Evolutionary conservation across 2,888 invertebrate species (phyloP).

Genomic region (Drosophila infuscata): DNA sequence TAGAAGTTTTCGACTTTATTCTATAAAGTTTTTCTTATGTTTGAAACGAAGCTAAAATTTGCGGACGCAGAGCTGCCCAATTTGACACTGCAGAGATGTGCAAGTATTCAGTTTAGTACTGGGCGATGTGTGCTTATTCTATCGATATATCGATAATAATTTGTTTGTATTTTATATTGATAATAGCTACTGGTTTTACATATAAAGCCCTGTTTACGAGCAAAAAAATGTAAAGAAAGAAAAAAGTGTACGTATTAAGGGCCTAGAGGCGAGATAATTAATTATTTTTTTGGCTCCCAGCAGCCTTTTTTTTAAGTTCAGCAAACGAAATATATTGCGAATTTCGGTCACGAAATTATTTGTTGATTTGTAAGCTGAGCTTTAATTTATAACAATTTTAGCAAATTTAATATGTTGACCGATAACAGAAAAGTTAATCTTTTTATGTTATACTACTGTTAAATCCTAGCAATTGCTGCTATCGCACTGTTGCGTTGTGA

Average conservation of each 20-base stretch:
- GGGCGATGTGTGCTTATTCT: not conserved
- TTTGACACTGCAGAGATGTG: slow-evolving; percentile 24
- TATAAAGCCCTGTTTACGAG: not conserved
- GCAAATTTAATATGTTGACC: not conserved
- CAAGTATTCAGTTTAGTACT: slow-evolving; percentile 2
- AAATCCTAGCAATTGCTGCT: not conserved
- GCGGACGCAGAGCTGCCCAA: slow-evolving; percentile 49
- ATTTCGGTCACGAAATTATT: not conserved
- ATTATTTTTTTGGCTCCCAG: no score
- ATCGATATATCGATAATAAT: slow-evolving; percentile 20
- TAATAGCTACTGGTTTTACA: not conserved
- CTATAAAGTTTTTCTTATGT: slow-evolving; percentile 21
- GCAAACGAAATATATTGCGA: not conserved
- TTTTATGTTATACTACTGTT: slow-evolving; percentile 7
- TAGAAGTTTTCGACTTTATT: slow-evolving; percentile 10
- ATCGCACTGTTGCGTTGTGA: not conserved
- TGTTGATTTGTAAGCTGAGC: not conserved
- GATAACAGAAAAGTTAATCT: not conserved
- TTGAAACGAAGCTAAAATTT: slow-evolving; percentile 45
- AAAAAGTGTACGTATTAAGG: not conserved
- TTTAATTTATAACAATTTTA: not conserved
- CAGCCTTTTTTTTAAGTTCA: no score
- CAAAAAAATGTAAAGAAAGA: not conserved
- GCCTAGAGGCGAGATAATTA: no score
- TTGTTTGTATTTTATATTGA: not conserved